phyloP scores from a whole-genome alignment of 2,888 invertebrate species.

The Epirrhoe alternata region DNA sequence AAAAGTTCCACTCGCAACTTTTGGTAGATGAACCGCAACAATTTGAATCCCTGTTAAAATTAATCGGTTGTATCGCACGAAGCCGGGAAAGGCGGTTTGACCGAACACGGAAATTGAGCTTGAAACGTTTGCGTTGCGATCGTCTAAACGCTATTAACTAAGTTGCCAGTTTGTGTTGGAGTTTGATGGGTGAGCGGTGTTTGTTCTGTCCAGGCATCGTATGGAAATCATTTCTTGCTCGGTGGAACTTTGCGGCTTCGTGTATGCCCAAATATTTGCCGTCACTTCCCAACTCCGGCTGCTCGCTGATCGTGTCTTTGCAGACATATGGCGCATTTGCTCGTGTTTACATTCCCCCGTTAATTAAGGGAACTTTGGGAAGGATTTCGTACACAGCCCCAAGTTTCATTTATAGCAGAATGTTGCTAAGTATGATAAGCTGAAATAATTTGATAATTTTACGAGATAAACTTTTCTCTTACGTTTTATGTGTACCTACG shows the following conservation, averaged over 20 bases:
- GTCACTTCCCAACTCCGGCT: conserved; percentile 64
- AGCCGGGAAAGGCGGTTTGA: conserved; percentile 45
- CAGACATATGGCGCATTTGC: conserved; percentile 65
- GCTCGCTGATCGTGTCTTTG: conserved; percentile 70
- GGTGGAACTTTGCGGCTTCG: conserved; percentile 72
- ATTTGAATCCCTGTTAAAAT: conserved; percentile 42
- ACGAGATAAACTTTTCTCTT: conserved; percentile 16
- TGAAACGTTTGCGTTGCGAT: conserved; percentile 64
- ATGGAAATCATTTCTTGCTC: conserved; percentile 82
- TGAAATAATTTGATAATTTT: conserved; percentile 27
- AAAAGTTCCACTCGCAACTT: conserved; percentile 30
- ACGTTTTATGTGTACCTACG: neutral
- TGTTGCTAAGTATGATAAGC: conserved; percentile 31
- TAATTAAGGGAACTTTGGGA: conserved; percentile 57
- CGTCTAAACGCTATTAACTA: conserved; percentile 79
- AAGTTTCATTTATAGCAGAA: conserved; percentile 29
- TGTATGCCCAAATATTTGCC: conserved; percentile 78
- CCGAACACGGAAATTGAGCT: conserved; percentile 57
- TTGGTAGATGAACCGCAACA: conserved; percentile 38
- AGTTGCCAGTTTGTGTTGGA: conserved; percentile 78
- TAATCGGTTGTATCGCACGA: conserved; percentile 42
- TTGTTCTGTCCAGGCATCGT: conserved; percentile 70
- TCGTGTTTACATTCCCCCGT: conserved; percentile 56
- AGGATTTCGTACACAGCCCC: conserved; percentile 30
- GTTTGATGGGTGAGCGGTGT: conserved; percentile 78